These are phyloP conservation scores for Alfaro cultratus DNA, from an alignment of 2,797 vertebrate species.

Conservation along the genomic window DNA sequence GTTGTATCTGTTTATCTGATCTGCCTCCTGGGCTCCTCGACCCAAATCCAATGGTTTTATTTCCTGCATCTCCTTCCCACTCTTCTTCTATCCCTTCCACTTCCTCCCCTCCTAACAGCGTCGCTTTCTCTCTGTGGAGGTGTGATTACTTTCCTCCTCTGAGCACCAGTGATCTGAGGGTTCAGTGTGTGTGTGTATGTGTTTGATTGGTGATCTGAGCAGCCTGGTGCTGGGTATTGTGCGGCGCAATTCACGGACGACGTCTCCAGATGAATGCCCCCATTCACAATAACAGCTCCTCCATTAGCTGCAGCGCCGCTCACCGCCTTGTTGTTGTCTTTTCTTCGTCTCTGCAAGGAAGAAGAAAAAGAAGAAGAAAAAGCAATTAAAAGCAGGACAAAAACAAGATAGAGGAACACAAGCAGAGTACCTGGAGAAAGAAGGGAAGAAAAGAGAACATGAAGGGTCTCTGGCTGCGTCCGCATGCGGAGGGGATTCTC, in stretches of 20 bases:
- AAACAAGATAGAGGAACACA: slow-evolving; percentile 71
- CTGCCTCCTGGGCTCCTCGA: slow-evolving; percentile 64
- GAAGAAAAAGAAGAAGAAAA: slow-evolving; percentile 57
- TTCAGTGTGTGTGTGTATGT: slow-evolving; percentile 41
- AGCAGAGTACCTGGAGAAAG: slow-evolving; percentile 63
- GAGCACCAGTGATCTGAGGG: slow-evolving; percentile 70
- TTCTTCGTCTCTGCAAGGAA: slow-evolving; percentile 59
- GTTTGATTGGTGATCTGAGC: slow-evolving; percentile 76
- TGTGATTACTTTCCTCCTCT: slow-evolving; percentile 77
- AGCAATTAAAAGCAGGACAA: slow-evolving; percentile 81
- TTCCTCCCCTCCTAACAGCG: slow-evolving; percentile 43
- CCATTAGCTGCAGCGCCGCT: slow-evolving; percentile 75
- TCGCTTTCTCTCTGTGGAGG: slow-evolving; percentile 69
- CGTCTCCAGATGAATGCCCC: slow-evolving; percentile 81
- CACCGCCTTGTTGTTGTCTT: slow-evolving; percentile 71
- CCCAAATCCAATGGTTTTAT: slow-evolving; percentile 72
- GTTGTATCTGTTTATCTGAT: slow-evolving; percentile 57
- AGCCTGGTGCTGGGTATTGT: slow-evolving; percentile 73
- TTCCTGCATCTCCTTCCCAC: slow-evolving; percentile 38
- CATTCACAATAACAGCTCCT: slow-evolving; percentile 82
- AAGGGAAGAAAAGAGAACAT: slow-evolving; percentile 35
- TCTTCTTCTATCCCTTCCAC: slow-evolving; percentile 34
- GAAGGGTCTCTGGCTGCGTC: slow-evolving; percentile 2
- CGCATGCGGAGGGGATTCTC: slow-evolving; percentile 37
- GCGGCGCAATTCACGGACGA: slow-evolving; percentile 72